A percentile compares a stretch with the other conserved stretches of the same genome.
Evolutionary conservation across 2,113 vertebrate genomes (phyloP).

Genomic region (Oryzias javanicus): DNA sequence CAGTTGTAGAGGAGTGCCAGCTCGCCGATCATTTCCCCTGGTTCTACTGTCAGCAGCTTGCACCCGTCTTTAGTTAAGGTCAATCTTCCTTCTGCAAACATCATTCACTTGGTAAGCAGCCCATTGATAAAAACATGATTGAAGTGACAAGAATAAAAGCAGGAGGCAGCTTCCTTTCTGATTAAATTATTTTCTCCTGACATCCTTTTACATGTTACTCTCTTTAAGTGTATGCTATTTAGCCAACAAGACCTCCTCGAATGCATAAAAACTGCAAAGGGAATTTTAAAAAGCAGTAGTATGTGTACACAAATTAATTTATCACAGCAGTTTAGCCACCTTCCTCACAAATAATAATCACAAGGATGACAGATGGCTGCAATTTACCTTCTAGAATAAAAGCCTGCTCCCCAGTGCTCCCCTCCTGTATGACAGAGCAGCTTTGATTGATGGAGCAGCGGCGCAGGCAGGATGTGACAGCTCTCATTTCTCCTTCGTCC

Average conservation of each 20-base stretch:
- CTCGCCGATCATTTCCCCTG: constrained; percentile 75
- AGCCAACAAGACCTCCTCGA: neutral
- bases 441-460: constrained; percentile 64
- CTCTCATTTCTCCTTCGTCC: constrained; percentile 64
- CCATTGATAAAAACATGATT: neutral
- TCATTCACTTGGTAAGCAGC: constrained; percentile 22
- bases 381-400: constrained; percentile 78
- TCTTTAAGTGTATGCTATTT: too few relatives aligned
- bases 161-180: neutral
- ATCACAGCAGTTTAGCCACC: constrained; percentile 1
- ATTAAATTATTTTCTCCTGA: too few relatives aligned
- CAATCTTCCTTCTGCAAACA: constrained; percentile 73
- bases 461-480: constrained; percentile 68
- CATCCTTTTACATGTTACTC: too few relatives aligned
- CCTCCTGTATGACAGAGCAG: constrained; percentile 71
- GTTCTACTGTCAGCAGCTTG: constrained; percentile 68
- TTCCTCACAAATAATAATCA: constrained; percentile 4
- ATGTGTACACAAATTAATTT: neutral
- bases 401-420: constrained; percentile 66
- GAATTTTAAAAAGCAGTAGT: constrained; percentile 2
- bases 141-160: constrained; percentile 1
- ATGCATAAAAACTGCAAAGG: neutral
- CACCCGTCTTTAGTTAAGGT: constrained; percentile 70
- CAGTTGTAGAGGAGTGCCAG: constrained; percentile 76
- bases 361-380: constrained; percentile 15